These are phyloP conservation scores for Agelaius phoeniceus DNA, from an alignment of 2,113 vertebrate species.

Conservation along the genomic window DNA sequence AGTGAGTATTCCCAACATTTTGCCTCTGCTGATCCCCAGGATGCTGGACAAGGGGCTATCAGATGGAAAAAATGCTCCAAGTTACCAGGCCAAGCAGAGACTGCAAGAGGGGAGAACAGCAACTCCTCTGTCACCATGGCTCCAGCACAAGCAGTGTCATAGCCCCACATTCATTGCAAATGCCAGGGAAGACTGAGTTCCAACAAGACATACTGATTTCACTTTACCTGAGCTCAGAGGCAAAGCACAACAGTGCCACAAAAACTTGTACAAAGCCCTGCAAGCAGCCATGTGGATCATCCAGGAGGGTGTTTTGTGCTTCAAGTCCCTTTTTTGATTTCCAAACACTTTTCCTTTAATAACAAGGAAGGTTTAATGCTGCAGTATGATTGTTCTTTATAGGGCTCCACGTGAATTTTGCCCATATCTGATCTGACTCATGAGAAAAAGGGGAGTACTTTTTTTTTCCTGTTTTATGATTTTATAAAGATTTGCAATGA, in stretches of 20 bases:
- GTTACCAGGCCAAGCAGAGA: background rate
- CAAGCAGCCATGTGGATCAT: fast-evolving
- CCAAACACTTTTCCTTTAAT: background rate
- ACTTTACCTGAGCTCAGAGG: background rate
- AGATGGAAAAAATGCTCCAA: background rate
- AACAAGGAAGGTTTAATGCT: background rate
- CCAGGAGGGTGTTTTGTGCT: background rate
- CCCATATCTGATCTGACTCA: background rate
- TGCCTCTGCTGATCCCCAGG: background rate
- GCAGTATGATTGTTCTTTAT: background rate
- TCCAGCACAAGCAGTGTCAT: background rate
- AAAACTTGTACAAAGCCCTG: background rate
- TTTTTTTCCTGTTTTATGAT: background rate
- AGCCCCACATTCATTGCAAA: fast-evolving
- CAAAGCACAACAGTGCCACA: background rate
- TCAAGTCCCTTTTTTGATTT: background rate
- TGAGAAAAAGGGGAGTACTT: background rate
- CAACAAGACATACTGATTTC: background rate
- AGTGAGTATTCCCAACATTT: fast-evolving
- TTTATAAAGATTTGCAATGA: background rate
- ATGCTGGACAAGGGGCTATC: background rate
- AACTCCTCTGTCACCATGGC: background rate
- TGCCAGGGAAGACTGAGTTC: background rate
- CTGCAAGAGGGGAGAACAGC: background rate
- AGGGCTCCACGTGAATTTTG: fast-evolving